A percentile compares a stretch with the other conserved stretches of the same genome.
These are phyloP conservation scores for Erpetoichthys calabaricus DNA, from an alignment of 2,797 vertebrate genomes.

Conservation along the genomic window DNA sequence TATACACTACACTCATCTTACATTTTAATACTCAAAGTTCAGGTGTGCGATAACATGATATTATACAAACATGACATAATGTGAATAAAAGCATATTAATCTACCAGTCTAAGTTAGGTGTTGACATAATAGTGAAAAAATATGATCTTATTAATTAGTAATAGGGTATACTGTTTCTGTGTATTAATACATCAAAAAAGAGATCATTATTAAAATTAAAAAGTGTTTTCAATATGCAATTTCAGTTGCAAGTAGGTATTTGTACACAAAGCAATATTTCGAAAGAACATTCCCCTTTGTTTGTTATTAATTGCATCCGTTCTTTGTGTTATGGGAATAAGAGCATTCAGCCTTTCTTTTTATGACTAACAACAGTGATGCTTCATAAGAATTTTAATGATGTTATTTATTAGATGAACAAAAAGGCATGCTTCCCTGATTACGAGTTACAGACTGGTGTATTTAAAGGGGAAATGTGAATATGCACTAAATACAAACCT, in stretches of 20 bases:
- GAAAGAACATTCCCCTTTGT: too few relatives aligned
- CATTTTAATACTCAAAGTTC: too few relatives aligned
- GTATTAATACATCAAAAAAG: too few relatives aligned
- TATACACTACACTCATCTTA: too few relatives aligned
- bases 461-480: constrained; percentile 24
- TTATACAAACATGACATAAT: constrained; percentile 31
- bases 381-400: constrained; percentile 1
- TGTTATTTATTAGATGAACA: constrained; percentile 29
- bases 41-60: too few relatives aligned
- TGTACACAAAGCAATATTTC: too few relatives aligned
- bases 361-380: neutral
- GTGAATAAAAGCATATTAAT: constrained; percentile 24
- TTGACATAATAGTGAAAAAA: neutral
- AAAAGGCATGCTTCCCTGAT: constrained; percentile 25
- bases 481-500: constrained; percentile 34
- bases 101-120: constrained; percentile 25
- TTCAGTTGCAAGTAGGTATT: neutral
- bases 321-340: too few relatives aligned
- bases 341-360: neutral
- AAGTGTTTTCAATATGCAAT: constrained; percentile 32
- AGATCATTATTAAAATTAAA: too few relatives aligned
- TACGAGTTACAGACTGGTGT: constrained; percentile 23
- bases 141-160: too few relatives aligned
- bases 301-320: too few relatives aligned
- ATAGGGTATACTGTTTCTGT: too few relatives aligned